Base-by-base conservation (phyloP, 2,888 invertebrate species). In the Drosophila fungiperda region DNA sequence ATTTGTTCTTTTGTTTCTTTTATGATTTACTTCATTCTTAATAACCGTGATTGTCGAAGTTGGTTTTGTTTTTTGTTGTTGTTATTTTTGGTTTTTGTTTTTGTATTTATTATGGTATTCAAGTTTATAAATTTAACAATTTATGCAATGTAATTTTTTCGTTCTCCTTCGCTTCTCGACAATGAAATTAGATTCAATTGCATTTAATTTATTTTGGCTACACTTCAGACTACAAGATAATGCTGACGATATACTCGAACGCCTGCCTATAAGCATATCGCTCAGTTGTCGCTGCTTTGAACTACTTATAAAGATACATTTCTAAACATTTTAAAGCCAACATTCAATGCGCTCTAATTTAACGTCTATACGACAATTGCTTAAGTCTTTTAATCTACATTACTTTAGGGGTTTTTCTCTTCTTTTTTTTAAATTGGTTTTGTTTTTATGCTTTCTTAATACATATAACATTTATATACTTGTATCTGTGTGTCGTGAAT, bases 351-450 rank as follows among this genome's bases (percentile, higher is more conserved):
- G 89, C 82, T 90, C 90, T 91, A 91, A 83, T 92, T 92, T 92
- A 92, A 92, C 92, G 92, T 92, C 91, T 85, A 89, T 84, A 79
- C 86, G 92, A 92, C 91, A 92, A 92, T 91, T 92, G 91, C 92
- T 91, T 91, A 91, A 91, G 91, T 91, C 91, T 91, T 91, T 87
- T 92, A 91, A 89, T 91, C 91, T 91, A 91, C 91, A 81, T 83
- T 84, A 76, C 61, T 62, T 76, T 70, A 61, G 52, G 60, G 42
- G 73, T 58, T 29, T 57, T 42, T 59, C 32, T 6, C 33, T 77
- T 64, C 17, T 54, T 40, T 59, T 42, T 49, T 42, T 11, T 29
- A 6, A 29, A 29, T 29, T 29, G 40, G 40, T n/a, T 45, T 45
- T 8, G 7, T 4, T 33, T 20, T 64, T 50, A 20, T 23, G 38